Evolutionary conservation across 1,140 invertebrate genomes (phyloP).

Genomic region (Megalonaias nervosa): DNA sequence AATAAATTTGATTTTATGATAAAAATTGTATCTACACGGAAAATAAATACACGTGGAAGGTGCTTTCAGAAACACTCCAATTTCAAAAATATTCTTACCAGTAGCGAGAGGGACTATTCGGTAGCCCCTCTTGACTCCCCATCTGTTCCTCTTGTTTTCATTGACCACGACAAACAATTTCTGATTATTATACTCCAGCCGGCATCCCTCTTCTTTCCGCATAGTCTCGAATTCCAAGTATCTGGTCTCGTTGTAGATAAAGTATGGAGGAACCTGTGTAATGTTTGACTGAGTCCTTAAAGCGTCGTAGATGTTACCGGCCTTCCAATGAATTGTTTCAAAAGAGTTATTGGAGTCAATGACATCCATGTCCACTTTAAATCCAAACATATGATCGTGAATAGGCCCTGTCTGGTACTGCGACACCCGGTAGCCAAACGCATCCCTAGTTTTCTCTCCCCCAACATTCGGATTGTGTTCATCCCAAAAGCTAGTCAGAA

Average conservation of each 20-base stretch:
- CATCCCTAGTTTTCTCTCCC: constrained; percentile 23
- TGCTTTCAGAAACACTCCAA: too few relatives aligned
- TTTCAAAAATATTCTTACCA: neutral
- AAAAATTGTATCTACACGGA: too few relatives aligned
- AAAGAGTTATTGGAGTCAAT: constrained; percentile 48
- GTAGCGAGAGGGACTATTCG: constrained; percentile 24
- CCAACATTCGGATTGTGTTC: constrained; percentile 16
- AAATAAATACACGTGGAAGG: too few relatives aligned
- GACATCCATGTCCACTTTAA: constrained; percentile 58
- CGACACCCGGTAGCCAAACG: constrained; percentile 46
- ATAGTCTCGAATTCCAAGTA: constrained; percentile 36
- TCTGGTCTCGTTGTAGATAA: constrained; percentile 37
- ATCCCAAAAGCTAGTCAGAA: constrained; percentile 42
- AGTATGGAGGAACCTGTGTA: constrained; percentile 22
- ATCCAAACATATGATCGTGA: constrained; percentile 59
- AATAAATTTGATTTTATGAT: too few relatives aligned
- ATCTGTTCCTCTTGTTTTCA: constrained; percentile 39
- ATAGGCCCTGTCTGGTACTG: constrained; percentile 41
- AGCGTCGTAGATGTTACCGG: constrained; percentile 26
- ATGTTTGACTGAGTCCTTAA: constrained; percentile 23
- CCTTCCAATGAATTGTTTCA: constrained; percentile 42
- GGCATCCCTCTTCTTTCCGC: constrained; percentile 16
- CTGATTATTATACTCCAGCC: constrained; percentile 1
- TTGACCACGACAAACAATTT: constrained; percentile 32
- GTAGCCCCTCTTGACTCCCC: constrained; percentile 35